Base-by-base conservation (phyloP, 1,140 invertebrate species). In the Heliothis subflexa region DNA sequence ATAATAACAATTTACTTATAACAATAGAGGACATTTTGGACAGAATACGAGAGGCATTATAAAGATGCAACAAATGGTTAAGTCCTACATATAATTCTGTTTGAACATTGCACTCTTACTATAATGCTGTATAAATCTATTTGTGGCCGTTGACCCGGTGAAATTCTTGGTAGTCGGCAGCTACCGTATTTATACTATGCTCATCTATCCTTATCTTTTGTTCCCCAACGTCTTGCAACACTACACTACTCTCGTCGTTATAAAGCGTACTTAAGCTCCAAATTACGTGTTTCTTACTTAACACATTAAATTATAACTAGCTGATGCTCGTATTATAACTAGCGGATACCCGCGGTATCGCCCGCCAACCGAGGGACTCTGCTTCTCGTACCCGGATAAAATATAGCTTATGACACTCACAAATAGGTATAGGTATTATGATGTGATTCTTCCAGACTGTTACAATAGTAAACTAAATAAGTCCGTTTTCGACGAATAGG, bases 141-240 rank as follows among this genome's bases (percentile, higher is more conserved):
- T 73, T 66, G 72, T 59, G 87, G 86, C 81, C 85, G 70, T 86
- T 88, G 73, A 85, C 81, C 87, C 83, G 66, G 61, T 74, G 47
- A 62, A 81, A 83, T 83, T 83, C 84, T 80, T 79, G 78, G 74
- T 14, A 66, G 74, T 80, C 66, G 54, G 77, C 55, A 52, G 72
- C 68, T 75, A 78, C 75, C 40, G 68, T 77, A 64, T 80, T 40
- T 83, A 61, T 82, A 78, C 86, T 86, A 88, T 87, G 55, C 59
- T 74, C 86, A 84, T 78, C 74, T 78, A 75, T 81, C 78, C 83
- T 83, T 87, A 86, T 83, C 81, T 75, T 62, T 75, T 74, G 55
- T 82, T 84, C 73, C 79, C 57, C 73, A 84, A 84, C 78, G 33
- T 62, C 64, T 79, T 57, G 68, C 70, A 78, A 54, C 82, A 50